Evolutionary conservation across 1,140 invertebrate genomes (phyloP), one percentile per base, ranked within the genome.

Genomic region (Vollenhovia emeryi): DNA sequence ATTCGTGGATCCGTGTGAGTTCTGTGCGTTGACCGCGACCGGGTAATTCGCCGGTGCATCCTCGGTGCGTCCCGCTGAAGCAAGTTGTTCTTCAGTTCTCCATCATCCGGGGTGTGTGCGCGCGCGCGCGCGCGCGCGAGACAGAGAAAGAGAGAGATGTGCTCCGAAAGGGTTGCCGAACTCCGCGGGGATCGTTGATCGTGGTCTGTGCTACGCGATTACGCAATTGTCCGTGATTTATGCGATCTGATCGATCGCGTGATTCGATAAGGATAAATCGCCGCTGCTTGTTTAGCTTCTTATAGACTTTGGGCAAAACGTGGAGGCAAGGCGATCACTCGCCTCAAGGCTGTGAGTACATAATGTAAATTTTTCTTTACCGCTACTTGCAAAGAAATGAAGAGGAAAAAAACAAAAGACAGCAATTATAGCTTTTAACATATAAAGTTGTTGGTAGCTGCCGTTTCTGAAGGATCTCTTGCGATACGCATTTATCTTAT

Each of bases 1-100:
- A 48, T 84, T 79, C 45, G 60, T n/a, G 18, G 40, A 27, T 68
- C 15, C 45, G 76, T 40, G 68, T 57, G 66, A 66, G 18, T 57
- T 45, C 45, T 27, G 27, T 64, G 24, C 33, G 78, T 50, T 24
- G 66, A 57, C 36, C 66, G 66, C 50, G 59, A 82, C n/a, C 62
- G 21, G 30, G 24, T 33, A 43, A 18, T 43, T 66, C 40, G 15
- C 33, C 48, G 33, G 4, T 64, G 48, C 6, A 62, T 78, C 59
- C 15, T 43, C 33, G 33, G 5, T 40, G 33, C 57, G 24, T 76
- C 11, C 21, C 30, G 62, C 62, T 21, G 15, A 24, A 64, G 40
- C 60, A 33, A 36, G 13, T 43, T 40, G 50, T 52, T 43, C 64
- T 80, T 7, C 36, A 52, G 11, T 71, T 27, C n/a, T 24, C 15